Base-by-base conservation (phyloP, 2,113 vertebrate genomes). In the Malurus elegans region DNA sequence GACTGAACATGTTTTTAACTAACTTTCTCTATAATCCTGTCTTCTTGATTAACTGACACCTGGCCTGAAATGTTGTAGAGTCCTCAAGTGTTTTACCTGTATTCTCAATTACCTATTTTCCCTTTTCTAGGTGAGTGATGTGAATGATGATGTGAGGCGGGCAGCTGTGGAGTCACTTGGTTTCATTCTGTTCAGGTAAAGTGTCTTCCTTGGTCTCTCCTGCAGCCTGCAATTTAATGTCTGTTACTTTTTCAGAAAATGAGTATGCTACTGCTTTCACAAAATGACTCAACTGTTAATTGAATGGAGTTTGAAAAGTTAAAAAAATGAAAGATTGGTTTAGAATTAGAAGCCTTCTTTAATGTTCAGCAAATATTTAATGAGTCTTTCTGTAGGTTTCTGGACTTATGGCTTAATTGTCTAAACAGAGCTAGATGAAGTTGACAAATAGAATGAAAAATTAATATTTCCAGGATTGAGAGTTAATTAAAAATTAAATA, bases 131-230 rank as follows among this genome's bases (percentile, higher is more conserved):
- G 99, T 99, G 74, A 99, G 99, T 32, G 99, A 99, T 50, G 99
- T 99, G 86, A 99, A 99, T 19, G 99, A 99, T 66, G 99, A 99
- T 0, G 99, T 99, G 83, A 98, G 99, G 58, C 98, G 99, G 69
- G 99, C 99, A 79, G 99, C 99, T 32, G 99, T 99, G 5, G 99
- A 99, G 95, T 99, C 99, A 18, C 99, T 99, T 83, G 99, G 99
- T 53, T 99, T 99, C 97, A 99, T 99, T 96, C 97, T 99, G 74
- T 99, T 99, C 98, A 99, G 99, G 99, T 99, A 99, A 96, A 56
- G 6, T 65, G 51, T 85, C 45, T 86, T 80, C 74, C 18, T 87
- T 40, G 7, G 14, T 65, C 74, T 45, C 8, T 76, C 79, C 28
- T 53, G 18, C 28, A 60, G 51, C 44, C 31, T 91, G 79, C 44